A percentile compares a stretch with the other conserved stretches of the same genome.
Evolutionary conservation across 2,113 vertebrate genomes (phyloP).

Genomic region (Trachemys scripta): DNA sequence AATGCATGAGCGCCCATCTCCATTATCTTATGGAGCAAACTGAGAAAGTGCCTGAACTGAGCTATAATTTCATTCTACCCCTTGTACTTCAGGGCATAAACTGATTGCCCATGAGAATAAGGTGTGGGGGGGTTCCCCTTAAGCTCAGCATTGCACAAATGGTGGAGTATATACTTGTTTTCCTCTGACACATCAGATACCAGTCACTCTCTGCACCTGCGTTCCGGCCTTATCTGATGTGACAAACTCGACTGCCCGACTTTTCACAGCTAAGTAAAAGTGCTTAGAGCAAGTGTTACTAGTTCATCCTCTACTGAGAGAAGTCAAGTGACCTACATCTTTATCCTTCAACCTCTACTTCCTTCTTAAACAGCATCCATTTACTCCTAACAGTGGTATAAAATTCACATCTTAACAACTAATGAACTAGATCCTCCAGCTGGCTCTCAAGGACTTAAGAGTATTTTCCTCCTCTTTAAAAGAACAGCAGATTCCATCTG

Average conservation of each 20-base stretch:
- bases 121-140: neutral
- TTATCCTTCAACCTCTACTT: neutral
- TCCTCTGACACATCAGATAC: neutral
- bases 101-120: neutral
- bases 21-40: neutral
- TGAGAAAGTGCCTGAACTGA: neutral
- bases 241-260: neutral
- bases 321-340: neutral
- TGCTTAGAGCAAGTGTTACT: neutral
- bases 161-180: neutral
- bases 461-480: neutral
- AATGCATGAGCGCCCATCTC: neutral
- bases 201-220: neutral
- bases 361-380: neutral
- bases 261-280: slow-evolving; percentile 6
- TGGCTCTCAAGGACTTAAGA: neutral
- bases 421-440: neutral
- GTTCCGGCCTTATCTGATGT: neutral
- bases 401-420: neutral
- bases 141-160: neutral
- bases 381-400: neutral
- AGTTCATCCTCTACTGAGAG: neutral
- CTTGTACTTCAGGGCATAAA: neutral
- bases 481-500: slow-evolving; percentile 1
- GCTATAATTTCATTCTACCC: neutral